Evolutionary conservation across 2,888 invertebrate genomes (phyloP).

Genomic region (Lasioglossum zephyrum): DNA sequence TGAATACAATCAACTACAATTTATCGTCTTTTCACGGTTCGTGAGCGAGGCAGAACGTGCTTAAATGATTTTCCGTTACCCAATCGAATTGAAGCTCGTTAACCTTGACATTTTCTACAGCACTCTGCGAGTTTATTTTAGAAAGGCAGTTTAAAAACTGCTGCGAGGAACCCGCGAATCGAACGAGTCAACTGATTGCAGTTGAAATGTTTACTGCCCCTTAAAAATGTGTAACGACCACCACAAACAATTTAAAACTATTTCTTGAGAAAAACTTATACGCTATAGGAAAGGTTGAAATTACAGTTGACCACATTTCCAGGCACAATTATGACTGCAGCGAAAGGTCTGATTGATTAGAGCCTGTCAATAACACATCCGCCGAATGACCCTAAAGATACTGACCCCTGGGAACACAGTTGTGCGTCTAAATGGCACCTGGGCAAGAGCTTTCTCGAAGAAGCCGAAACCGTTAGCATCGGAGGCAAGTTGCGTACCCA

Average conservation of each 20-base stretch:
- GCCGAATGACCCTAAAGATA: conserved; percentile 39
- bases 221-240: not conserved
- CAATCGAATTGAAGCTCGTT: conserved; percentile 63
- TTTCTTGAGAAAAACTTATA: not conserved
- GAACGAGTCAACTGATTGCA: not conserved
- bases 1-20: conserved; percentile 50
- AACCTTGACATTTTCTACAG: conserved; percentile 79
- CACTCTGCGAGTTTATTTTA: conserved; percentile 74
- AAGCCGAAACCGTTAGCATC: conserved; percentile 79
- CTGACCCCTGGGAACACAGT: conserved; percentile 12
- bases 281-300: not conserved
- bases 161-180: conserved; percentile 18
- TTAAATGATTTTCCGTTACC: conserved; percentile 44
- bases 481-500: conserved; percentile 71
- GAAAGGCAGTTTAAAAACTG: conserved; percentile 70
- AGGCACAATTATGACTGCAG: not conserved
- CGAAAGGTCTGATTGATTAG: not conserved
- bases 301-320: not conserved
- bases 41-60: not conserved
- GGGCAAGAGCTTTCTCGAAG: conserved; percentile 54
- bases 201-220: not conserved
- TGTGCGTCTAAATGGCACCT: conserved; percentile 23
- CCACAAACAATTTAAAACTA: not conserved
- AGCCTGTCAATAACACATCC: not conserved
- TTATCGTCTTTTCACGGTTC: conserved; percentile 39